Conservation (phyloP, 2,113 vertebrate genomes). For the Neolamprologus hecqui region DNA sequence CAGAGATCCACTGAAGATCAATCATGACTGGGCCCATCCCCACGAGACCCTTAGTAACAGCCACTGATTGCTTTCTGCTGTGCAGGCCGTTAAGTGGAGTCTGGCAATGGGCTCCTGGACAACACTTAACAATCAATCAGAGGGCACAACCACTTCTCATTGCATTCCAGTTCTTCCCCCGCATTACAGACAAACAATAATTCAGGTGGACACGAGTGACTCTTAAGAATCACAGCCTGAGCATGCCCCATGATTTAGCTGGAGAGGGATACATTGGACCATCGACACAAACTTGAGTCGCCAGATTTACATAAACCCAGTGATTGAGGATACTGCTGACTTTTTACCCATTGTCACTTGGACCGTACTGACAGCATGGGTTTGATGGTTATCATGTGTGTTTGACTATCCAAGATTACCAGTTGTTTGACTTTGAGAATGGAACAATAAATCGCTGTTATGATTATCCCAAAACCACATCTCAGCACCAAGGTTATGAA, state of each 20-base stretch:
- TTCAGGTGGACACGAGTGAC: slow-evolving; percentile 73
- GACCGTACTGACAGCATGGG: background rate
- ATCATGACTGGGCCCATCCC: slow-evolving; percentile 64
- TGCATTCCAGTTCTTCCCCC: slow-evolving; percentile 63
- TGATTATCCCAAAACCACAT: background rate
- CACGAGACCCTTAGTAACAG: slow-evolving; percentile 73
- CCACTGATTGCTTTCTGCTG: slow-evolving; percentile 76
- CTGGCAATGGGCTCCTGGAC: slow-evolving; percentile 72
- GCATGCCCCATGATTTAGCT: slow-evolving; percentile 37
- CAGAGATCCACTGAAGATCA: slow-evolving; percentile 70
- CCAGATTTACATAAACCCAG: slow-evolving; percentile 49
- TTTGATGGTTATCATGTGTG: background rate
- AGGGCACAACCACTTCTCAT: slow-evolving; percentile 64
- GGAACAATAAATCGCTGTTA: background rate
- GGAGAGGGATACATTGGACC: slow-evolving; percentile 26
- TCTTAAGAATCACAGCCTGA: slow-evolving; percentile 67
- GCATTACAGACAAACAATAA: slow-evolving; percentile 71
- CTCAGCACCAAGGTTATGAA: background rate
- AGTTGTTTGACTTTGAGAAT: slow-evolving; percentile 1
- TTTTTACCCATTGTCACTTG: slow-evolving; percentile 7
- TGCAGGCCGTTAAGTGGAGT: slow-evolving; percentile 72
- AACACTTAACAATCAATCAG: slow-evolving; percentile 81
- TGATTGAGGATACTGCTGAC: slow-evolving; percentile 19
- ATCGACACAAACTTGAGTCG: slow-evolving; percentile 21
- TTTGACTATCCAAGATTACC: background rate